These are phyloP conservation scores for Eretmochelys imbricata DNA, from an alignment of 2,113 vertebrate species.

Conservation along the genomic window DNA sequence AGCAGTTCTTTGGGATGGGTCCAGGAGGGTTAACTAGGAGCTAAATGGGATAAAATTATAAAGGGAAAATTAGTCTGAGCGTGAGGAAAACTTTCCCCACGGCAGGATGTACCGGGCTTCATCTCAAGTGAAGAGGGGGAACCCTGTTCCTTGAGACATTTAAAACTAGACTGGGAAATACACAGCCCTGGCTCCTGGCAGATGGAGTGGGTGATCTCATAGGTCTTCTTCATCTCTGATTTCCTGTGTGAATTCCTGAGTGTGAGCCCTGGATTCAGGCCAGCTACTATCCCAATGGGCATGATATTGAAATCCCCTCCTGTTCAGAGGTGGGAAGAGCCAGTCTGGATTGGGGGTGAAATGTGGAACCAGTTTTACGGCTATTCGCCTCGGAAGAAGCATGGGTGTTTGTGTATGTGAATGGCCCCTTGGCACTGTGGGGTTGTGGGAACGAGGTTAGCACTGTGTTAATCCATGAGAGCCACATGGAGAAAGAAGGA, in stretches of 20 bases:
- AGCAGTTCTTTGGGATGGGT: neutral
- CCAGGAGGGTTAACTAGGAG: neutral
- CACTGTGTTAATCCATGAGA: neutral
- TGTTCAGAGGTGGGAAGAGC: neutral
- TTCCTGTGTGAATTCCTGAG: neutral
- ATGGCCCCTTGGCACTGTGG: neutral
- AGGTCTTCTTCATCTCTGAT: neutral
- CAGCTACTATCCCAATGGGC: neutral
- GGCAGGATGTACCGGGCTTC: neutral
- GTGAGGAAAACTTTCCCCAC: neutral
- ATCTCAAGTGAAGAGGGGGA: neutral
- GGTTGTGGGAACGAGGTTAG: neutral
- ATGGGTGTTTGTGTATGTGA: neutral
- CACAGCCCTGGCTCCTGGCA: fast-evolving
- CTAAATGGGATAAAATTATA: neutral
- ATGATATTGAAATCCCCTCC: no score
- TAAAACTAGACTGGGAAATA: neutral
- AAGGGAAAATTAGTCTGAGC: neutral
- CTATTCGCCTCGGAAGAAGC: neutral
- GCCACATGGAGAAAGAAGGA: neutral
- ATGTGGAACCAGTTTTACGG: neutral
- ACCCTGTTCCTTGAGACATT: neutral
- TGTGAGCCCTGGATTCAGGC: neutral
- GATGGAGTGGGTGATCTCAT: fast-evolving
- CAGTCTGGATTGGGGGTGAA: neutral